Evolutionary conservation across 2,888 invertebrate genomes (phyloP), one percentile per base, ranked within the genome.

Genomic region (Polymixis lichenea): DNA sequence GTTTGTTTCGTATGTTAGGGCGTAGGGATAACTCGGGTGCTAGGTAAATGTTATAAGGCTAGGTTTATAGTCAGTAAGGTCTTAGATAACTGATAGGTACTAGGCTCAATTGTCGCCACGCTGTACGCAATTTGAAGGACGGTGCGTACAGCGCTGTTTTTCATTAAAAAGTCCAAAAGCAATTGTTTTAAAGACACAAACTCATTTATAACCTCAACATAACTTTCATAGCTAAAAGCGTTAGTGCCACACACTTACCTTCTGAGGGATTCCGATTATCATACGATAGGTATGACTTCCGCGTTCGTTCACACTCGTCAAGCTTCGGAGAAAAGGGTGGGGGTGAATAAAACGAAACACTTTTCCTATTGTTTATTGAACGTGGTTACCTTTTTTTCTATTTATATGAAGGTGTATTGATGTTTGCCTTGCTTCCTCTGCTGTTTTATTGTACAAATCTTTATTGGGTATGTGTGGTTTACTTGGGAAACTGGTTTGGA

Each of bases 301-400:
- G 49, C 66, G 66, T 73, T 74, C 82, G 69, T 80, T 64, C 71
- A 64, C 56, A 75, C 58, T 72, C 62, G 70, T 80, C 75, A 62
- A 65, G 65, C 73, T 72, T 73, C 75, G 56, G 58, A 43, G 62
- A 53, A 73, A 60, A 53, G 77, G 72, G 53, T 62, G 51, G 51
- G 72, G 85, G 83, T 85, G 83, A 88, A 88, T 88, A 86, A 88
- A 88, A 88, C 85, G 83, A 82, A 77, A 88, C 89, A 79, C 79
- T 77, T 80, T 79, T 77, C 46, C 64, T 72, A 83, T 87, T 88
- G 81, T 87, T 88, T 87, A 87, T 85, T 88, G 79, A 76, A 71
- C 75, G 56, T 80, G 67, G 72, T 69, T 68, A 46, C 61, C 76
- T 65, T 74, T 60, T 68, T 55, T 58, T 58, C n/a, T 53, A 32